Base-by-base conservation (phyloP, 2,797 vertebrate genomes). In the Cirrhinus mrigala region DNA sequence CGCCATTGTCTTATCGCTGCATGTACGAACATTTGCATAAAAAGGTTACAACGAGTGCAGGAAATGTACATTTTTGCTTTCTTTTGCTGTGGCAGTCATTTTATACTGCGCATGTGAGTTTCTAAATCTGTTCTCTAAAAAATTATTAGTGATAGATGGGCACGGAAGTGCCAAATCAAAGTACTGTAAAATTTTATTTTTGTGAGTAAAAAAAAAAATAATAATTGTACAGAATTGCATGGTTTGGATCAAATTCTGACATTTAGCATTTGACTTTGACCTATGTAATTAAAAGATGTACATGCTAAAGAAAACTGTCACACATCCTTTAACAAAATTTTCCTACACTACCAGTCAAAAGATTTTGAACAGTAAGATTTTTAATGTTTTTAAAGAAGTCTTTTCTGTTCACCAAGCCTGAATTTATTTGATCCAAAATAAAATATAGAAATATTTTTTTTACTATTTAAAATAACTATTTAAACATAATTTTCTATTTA, bases 1-100 rank as follows among this genome's bases (percentile, higher is more conserved):
- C 10, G 14, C 82, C 70, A 48, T 84, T 84, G 82, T 87, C 52
- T 81, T 84, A 68, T 37, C 46, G 16, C 52, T 81, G 50, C 15
- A 87, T 81, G 73, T 48, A 73, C 8, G 46, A 22, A 46, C 56
- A 77, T 84, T 76, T 87, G 70, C 86, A 85, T 87, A 52, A 37
- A 80, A 76, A 50, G 46, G 27, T 87, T 81, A 68, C 50, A 10
- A 16, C 20, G 8, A 83, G 80, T 71, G 68, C 70, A n/a, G 58
- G 68, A 83, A 73, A 70, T 58, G 16, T 58, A 44, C 16, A 6
- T 69, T 86, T 83, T 29, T 7, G 18, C 37, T 24, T 66, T 52
- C 14, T 68, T 66, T 71, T 18, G 33, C 44, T n/a, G 62, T 79
- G 15, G 12, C 5, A 71, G 50, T 52, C 2, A 58, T 81, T n/a